Percentiles rank a stretch among this genome's conserved stretches.
These are phyloP conservation scores for Gnathonemus longibarbis DNA, from an alignment of 2,113 vertebrate genomes.

Conservation along the genomic window DNA sequence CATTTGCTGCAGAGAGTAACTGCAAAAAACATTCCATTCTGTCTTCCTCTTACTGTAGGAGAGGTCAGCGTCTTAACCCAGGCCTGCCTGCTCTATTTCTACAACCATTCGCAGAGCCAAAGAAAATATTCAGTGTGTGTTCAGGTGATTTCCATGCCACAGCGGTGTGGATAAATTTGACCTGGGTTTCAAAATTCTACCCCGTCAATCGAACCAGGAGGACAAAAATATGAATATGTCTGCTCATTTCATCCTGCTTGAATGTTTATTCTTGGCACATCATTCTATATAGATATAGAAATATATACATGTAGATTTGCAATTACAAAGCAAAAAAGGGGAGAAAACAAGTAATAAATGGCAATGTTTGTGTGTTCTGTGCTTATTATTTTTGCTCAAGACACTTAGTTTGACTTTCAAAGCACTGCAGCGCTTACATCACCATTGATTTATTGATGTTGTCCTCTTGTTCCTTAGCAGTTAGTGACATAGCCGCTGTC, in stretches of 20 bases:
- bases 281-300: not conserved
- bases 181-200: not conserved
- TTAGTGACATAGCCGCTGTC: not conserved
- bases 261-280: not conserved
- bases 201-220: not conserved
- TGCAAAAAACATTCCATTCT: not conserved
- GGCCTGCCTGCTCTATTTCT: not conserved
- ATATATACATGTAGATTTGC: not conserved
- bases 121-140: conserved; percentile 8
- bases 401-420: not conserved
- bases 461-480: not conserved
- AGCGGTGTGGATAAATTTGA: conserved; percentile 2
- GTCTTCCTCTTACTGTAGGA: not conserved
- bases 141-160: conserved; percentile 14
- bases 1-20: not conserved
- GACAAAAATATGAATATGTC: not conserved
- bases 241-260: not conserved
- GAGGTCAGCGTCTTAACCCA: not conserved
- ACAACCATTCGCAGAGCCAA: not conserved
- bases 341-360: not conserved
- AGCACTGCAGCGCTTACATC: not conserved
- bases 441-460: not conserved
- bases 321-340: not conserved
- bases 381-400: not conserved
- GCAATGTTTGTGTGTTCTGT: not conserved